A percentile compares a stretch with the other conserved stretches of the same genome.
These are phyloP conservation scores for Delia radicum DNA, from an alignment of 1,140 invertebrate species.

Conservation along the genomic window DNA sequence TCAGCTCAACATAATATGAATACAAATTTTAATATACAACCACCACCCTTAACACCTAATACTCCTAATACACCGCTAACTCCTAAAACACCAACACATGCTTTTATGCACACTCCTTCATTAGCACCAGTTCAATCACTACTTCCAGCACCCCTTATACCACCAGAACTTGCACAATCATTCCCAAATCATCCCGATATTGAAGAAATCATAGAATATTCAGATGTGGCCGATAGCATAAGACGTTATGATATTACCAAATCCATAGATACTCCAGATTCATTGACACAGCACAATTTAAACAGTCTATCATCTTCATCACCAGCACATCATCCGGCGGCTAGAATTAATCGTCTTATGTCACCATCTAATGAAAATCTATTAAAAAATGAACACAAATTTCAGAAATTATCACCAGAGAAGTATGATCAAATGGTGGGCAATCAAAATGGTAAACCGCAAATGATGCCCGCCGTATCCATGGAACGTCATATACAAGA, in stretches of 20 bases:
- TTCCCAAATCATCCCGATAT: slow-evolving; percentile 24
- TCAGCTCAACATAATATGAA: slow-evolving; percentile 23
- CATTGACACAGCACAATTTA: slow-evolving; percentile 6
- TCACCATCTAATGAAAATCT: slow-evolving; percentile 51
- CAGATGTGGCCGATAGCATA: slow-evolving; percentile 53
- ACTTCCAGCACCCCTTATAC: not conserved
- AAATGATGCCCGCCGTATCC: not conserved
- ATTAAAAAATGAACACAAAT: slow-evolving; percentile 50
- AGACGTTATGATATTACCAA: slow-evolving; percentile 38
- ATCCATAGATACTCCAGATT: slow-evolving; percentile 28
- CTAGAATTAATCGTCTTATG: slow-evolving; percentile 23
- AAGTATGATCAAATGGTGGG: slow-evolving; percentile 53
- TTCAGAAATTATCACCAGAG: slow-evolving; percentile 54
- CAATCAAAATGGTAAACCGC: slow-evolving; percentile 34
- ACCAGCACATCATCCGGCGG: slow-evolving; percentile 5
- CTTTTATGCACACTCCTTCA: slow-evolving; percentile 26
- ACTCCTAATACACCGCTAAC: slow-evolving; percentile 25
- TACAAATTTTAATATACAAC: not conserved
- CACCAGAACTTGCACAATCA: slow-evolving; percentile 16
- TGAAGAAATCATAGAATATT: slow-evolving; percentile 51
- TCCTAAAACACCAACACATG: slow-evolving; percentile 32
- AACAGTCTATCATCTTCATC: slow-evolving; percentile 19
- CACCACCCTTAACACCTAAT: slow-evolving; percentile 18
- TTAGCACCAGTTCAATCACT: not conserved
- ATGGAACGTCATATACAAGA: slow-evolving; percentile 47